Conservation (phyloP, 92 coral and sea anemone genomes). For the Galaxea fascicularis region DNA sequence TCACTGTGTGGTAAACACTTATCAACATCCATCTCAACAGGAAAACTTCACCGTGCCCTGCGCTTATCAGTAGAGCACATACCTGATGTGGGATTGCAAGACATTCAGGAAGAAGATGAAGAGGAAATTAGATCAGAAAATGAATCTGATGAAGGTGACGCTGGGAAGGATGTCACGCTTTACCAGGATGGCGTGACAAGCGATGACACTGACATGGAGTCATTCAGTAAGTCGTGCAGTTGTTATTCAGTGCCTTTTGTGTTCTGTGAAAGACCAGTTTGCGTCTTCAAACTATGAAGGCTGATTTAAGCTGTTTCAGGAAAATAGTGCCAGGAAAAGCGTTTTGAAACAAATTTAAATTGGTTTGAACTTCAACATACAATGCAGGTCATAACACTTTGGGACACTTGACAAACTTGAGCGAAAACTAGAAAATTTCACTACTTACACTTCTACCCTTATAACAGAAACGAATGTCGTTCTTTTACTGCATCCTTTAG, state of each 20-base stretch:
- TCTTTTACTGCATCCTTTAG: no score
- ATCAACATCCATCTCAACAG: constrained; percentile 43
- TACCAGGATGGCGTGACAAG: constrained; percentile 79
- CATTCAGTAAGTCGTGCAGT: constrained; percentile 69
- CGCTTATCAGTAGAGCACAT: constrained; percentile 91
- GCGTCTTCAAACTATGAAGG: no score
- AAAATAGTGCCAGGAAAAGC: no score
- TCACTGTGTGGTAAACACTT: background rate
- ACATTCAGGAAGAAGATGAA: constrained; percentile 89
- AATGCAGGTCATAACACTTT: no score
- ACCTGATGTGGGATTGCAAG: constrained; percentile 84
- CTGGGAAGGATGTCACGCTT: constrained; percentile 47
- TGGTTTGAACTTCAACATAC: no score
- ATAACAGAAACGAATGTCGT: no score
- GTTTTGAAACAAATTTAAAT: no score
- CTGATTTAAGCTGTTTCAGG: no score
- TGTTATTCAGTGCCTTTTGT: background rate
- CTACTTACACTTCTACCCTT: no score
- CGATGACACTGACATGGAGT: constrained; percentile 81
- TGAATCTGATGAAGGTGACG: constrained; percentile 54
- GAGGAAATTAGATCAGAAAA: constrained; percentile 53
- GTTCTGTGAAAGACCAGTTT: background rate
- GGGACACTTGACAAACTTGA: no score
- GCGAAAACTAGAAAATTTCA: no score
- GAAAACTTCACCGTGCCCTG: constrained; percentile 90